phyloP scores from a whole-genome alignment of 1,140 invertebrate genomes.

The Macrosteles quadrilineatus region DNA sequence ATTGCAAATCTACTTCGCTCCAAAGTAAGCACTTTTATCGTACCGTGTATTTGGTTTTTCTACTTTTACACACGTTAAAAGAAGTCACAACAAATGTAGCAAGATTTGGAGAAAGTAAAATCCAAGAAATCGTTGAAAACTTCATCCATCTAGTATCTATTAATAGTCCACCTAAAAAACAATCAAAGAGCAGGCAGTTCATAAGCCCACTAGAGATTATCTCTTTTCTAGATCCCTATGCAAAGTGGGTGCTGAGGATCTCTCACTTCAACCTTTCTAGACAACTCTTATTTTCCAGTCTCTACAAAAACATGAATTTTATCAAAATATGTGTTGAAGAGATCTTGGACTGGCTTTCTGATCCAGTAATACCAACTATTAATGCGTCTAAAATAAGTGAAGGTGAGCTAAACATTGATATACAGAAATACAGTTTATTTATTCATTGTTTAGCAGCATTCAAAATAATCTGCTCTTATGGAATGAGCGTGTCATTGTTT shows the following conservation, averaged over 20 bases:
- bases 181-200: background rate
- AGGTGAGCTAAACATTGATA: background rate
- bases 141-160: conserved; percentile 7
- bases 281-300: background rate
- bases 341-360: background rate
- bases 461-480: background rate
- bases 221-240: background rate
- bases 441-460: background rate
- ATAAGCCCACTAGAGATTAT: background rate
- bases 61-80: background rate
- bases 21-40: background rate
- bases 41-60: background rate
- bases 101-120: conserved; percentile 1
- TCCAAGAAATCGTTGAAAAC: conserved; percentile 10
- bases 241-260: background rate
- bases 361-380: background rate
- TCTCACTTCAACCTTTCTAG: background rate
- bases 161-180: background rate
- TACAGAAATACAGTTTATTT: background rate
- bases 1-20: background rate
- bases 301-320: background rate
- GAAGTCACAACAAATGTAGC: conserved; percentile 2
- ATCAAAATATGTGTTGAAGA: background rate
- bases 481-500: background rate
- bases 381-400: background rate